A percentile compares a stretch with the other conserved stretches of the same genome.
Conservation (phyloP, 2,888 invertebrate genomes). For the Theretra japonica region DNA sequence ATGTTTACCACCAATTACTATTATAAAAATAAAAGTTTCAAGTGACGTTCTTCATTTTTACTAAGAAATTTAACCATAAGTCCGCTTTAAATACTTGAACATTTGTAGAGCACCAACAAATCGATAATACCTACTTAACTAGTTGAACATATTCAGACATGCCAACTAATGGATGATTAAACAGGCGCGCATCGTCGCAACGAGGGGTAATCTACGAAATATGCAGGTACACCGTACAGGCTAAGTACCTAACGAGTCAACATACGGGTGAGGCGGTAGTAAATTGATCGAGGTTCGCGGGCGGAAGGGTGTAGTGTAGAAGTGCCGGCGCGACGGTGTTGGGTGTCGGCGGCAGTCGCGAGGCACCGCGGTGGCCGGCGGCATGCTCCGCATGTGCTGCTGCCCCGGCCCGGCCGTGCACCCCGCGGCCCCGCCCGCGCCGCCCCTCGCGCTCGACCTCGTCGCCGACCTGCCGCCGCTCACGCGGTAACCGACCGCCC, state of each 20-base stretch:
- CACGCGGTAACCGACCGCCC: slow-evolving; percentile 66
- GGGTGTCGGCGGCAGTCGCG: slow-evolving; percentile 69
- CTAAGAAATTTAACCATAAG: background rate
- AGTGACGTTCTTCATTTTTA: background rate
- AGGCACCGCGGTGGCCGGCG: slow-evolving; percentile 73
- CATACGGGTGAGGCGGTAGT: slow-evolving; percentile 35
- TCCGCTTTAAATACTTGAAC: background rate
- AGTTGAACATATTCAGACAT: background rate
- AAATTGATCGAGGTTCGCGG: slow-evolving; percentile 57
- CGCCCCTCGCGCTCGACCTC: slow-evolving; percentile 68
- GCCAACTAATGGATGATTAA: background rate
- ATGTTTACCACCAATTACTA: slow-evolving; percentile 15
- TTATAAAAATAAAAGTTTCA: background rate
- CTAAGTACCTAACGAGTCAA: slow-evolving; percentile 24
- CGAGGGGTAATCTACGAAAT: slow-evolving; percentile 64
- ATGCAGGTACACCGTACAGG: slow-evolving; percentile 55
- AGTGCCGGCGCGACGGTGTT: slow-evolving; percentile 53
- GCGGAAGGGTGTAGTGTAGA: slow-evolving; percentile 38
- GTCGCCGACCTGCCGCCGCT: slow-evolving; percentile 74
- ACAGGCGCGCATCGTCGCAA: background rate
- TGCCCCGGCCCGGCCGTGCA: slow-evolving; percentile 56
- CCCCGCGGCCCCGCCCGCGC: slow-evolving; percentile 48
- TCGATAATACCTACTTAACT: background rate
- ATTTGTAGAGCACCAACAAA: background rate
- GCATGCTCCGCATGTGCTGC: slow-evolving; percentile 72